phyloP scores from a whole-genome alignment of 2,888 invertebrate species.

The Theodoxus fluviatilis region DNA sequence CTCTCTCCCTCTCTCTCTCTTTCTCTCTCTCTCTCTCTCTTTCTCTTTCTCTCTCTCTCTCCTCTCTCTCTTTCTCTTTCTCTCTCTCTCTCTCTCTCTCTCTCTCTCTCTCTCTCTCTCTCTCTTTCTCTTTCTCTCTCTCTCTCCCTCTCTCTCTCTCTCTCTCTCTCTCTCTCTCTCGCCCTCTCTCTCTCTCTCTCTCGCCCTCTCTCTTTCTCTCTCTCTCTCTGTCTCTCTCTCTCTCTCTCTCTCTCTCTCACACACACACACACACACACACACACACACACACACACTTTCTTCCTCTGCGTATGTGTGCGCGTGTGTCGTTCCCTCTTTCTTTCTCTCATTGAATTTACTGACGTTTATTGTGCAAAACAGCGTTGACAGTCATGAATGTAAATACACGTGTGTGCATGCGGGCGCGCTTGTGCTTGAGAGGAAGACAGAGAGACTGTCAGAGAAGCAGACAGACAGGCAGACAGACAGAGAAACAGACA shows the following conservation, averaged over 20 bases:
- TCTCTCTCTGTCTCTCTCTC: conserved; percentile 11
- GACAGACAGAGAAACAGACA: too few relatives aligned
- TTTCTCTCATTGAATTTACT: too few relatives aligned
- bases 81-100: conserved; percentile 1
- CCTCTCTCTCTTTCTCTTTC: not conserved
- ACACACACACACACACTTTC: not conserved
- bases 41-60: conserved; percentile 16
- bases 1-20: conserved; percentile 8
- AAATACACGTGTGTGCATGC: too few relatives aligned
- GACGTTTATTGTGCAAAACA: too few relatives aligned
- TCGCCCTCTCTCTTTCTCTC: not conserved
- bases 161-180: conserved; percentile 16
- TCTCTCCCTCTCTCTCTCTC: conserved; percentile 3
- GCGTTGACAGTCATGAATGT: too few relatives aligned
- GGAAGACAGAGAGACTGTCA: too few relatives aligned
- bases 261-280: conserved; percentile 1
- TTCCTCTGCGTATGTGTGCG: too few relatives aligned
- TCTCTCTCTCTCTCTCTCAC: conserved; percentile 15
- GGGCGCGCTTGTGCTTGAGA: too few relatives aligned
- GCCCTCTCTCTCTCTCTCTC: conserved; percentile 10
- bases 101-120: conserved; percentile 19
- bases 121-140: not conserved
- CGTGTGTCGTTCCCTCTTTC: too few relatives aligned
- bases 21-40: conserved; percentile 16
- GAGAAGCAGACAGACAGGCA: too few relatives aligned